phyloP scores from a whole-genome alignment of 1,140 invertebrate species.

The Drosophila serrata region DNA sequence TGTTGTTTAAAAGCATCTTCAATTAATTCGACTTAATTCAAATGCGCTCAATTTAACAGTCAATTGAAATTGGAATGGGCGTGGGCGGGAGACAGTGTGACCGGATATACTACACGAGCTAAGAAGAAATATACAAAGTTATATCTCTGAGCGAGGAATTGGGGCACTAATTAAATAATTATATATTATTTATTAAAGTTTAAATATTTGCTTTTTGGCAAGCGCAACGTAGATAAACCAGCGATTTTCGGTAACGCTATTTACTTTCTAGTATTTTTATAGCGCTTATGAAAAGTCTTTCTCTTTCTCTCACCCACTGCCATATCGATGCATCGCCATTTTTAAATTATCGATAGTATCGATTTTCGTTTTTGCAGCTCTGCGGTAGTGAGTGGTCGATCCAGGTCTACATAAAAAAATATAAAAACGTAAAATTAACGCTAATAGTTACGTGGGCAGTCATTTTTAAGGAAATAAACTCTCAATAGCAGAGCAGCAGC shows the following conservation, averaged over 20 bases:
- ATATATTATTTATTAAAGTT: neutral
- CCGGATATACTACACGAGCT: neutral
- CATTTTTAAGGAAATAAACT: slow-evolving; percentile 5
- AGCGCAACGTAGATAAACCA: neutral
- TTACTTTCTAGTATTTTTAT: neutral
- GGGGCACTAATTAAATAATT: neutral
- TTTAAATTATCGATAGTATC: slow-evolving; percentile 9
- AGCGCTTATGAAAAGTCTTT: neutral
- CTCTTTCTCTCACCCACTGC: neutral
- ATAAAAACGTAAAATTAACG: slow-evolving; percentile 10
- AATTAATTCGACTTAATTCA: neutral
- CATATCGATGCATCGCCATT: slow-evolving; percentile 1
- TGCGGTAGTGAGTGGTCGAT: slow-evolving; percentile 9
- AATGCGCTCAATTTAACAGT: slow-evolving; percentile 55
- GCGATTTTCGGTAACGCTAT: neutral
- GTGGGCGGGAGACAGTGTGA: slow-evolving; percentile 6
- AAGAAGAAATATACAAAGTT: neutral
- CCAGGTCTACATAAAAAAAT: slow-evolving; percentile 13
- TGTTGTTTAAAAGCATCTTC: slow-evolving; percentile 47
- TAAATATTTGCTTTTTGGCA: neutral
- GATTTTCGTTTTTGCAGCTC: slow-evolving; percentile 9
- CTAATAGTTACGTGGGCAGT: slow-evolving; percentile 6
- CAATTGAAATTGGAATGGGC: slow-evolving; percentile 25
- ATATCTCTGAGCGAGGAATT: neutral
- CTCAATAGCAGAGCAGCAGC: slow-evolving; percentile 45